Conservation (phyloP, 2,113 vertebrate genomes). For the Rafetus swinhoei region DNA sequence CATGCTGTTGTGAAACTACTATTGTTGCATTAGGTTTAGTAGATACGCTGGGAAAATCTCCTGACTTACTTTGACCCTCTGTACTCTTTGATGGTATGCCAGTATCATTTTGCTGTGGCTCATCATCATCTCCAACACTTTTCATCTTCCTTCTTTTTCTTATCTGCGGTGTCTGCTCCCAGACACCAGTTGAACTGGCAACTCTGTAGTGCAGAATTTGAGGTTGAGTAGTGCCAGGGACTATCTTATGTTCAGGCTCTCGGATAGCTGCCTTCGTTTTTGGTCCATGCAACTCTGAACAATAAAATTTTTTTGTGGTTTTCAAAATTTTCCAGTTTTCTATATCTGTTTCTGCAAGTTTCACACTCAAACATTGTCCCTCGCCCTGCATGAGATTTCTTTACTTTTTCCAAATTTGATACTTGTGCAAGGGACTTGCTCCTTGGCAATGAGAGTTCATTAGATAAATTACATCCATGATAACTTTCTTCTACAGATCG, state of each 20-base stretch:
- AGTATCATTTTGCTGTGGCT: conserved; percentile 88
- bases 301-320: conserved; percentile 99
- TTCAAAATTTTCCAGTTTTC: conserved; percentile 98
- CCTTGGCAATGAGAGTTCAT: conserved; percentile 81
- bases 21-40: conserved; percentile 71
- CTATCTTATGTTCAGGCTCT: conserved; percentile 87
- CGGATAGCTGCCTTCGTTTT: conserved; percentile 89
- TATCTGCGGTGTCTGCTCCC: conserved; percentile 91
- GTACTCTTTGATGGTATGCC: conserved; percentile 80
- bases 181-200: conserved; percentile 75
- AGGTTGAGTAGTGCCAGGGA: conserved; percentile 77
- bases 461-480: conserved; percentile 75
- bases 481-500: conserved; percentile 89
- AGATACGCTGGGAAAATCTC: conserved; percentile 64
- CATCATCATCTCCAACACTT: conserved; percentile 97
- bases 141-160: conserved; percentile 98
- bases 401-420: conserved; percentile 84
- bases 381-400: conserved; percentile 90
- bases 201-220: conserved; percentile 85
- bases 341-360: conserved; percentile 95
- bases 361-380: conserved; percentile 98
- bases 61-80: conserved; percentile 76
- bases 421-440: conserved; percentile 86
- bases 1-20: conserved; percentile 75
- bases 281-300: conserved; percentile 96